Percentiles rank a stretch among this genome's conserved stretches.
These are phyloP conservation scores for Matsumyia berberina DNA, from an alignment of 2,888 invertebrate genomes.

Conservation along the genomic window DNA sequence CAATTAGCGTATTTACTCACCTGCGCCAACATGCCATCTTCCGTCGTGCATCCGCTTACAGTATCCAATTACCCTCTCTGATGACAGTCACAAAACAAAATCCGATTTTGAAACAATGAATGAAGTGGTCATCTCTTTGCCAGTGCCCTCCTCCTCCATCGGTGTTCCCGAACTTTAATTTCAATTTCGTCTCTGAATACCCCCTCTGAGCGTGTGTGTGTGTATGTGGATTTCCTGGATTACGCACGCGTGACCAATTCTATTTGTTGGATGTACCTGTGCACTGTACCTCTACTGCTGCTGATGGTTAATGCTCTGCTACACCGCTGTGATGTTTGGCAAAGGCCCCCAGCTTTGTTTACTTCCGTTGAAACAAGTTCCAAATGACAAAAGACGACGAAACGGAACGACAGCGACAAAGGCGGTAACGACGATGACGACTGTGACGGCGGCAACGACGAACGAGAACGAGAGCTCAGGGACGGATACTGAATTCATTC, in stretches of 20 bases:
- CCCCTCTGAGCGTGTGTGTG: background rate
- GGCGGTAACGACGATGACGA: background rate
- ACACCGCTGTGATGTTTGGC: constrained; percentile 49
- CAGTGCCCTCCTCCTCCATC: background rate
- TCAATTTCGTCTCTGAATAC: constrained; percentile 39
- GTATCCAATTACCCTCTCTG: constrained; percentile 70
- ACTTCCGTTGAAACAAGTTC: constrained; percentile 74
- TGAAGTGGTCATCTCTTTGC: constrained; percentile 62
- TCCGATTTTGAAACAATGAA: constrained; percentile 60
- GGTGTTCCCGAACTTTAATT: constrained; percentile 49
- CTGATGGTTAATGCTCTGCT: constrained; percentile 32
- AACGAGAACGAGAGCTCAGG: constrained; percentile 11
- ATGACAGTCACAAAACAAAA: constrained; percentile 55
- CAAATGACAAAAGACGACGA: constrained; percentile 72
- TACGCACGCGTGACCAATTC: constrained; percentile 74
- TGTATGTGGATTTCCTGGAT: constrained; percentile 66
- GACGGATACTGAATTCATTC: constrained; percentile 54
- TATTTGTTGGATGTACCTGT: constrained; percentile 29
- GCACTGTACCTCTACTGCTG: background rate
- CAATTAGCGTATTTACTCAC: constrained; percentile 74
- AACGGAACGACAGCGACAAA: constrained; percentile 52
- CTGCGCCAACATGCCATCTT: constrained; percentile 73
- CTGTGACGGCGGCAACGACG: background rate
- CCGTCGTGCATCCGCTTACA: constrained; percentile 72
- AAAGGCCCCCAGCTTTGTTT: constrained; percentile 54